Evolutionary conservation across 2,888 invertebrate species (phyloP), one percentile per base, ranked within the genome.

Genomic region (Conomelus anceps): DNA sequence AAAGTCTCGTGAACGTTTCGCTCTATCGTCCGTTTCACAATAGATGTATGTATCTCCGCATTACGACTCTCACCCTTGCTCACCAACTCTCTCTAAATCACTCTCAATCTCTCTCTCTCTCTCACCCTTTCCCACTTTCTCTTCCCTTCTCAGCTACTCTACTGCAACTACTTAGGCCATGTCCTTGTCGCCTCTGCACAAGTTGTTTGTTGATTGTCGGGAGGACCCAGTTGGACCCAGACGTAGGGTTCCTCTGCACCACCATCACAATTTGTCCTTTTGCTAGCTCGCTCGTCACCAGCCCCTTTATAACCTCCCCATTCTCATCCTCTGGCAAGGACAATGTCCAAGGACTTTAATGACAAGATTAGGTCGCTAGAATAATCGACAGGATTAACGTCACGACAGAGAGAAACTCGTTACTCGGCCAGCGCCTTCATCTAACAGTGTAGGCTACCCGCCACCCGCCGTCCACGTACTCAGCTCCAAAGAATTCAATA

Each of bases 361-460:
- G 86, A 86, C 86, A 29, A 86, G 86, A 86, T 86, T 86, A 86
- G 86, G 86, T 86, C 26, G 86, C 26, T 63, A 86, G 86, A 86
- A 86, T 86, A 86, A 86, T 86, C 29, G 86, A 86, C 26, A 86
- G 86, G 86, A 86, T 86, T 86, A 86, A 24, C 86, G 23, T 26
- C 29, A 23, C 23, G 86, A 86, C 86, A 86, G 86, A 86, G 23
- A 23, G 26, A n/a, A 86, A 86, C 86, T 63, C 63, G 63, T 63
- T 63, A 63, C 63, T 63, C n/a, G 63, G 63, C 63, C 63, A n/a
- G n/a, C n/a, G 63, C 63, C 63, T 63, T 63, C n/a, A 63, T 63
- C n/a, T n/a, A n/a, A n/a, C n/a, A n/a, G n/a, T n/a, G n/a, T n/a
- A n/a, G n/a, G n/a, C n/a, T n/a, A n/a, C n/a, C n/a, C n/a, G n/a